A percentile compares a stretch with the other conserved stretches of the same genome.
Evolutionary conservation across 2,888 invertebrate species (phyloP).

Genomic region (Iphiclides podalirius): DNA sequence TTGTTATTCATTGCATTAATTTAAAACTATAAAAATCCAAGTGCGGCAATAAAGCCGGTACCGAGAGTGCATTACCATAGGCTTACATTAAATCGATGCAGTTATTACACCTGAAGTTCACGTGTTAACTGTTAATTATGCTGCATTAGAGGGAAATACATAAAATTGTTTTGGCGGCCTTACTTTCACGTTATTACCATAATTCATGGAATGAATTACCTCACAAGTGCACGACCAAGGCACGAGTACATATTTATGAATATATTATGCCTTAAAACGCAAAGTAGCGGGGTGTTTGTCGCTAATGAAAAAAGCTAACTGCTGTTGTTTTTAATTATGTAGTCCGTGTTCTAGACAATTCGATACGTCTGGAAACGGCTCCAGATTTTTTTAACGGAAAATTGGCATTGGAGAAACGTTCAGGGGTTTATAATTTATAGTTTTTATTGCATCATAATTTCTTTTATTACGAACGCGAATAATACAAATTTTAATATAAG

Average conservation of each 20-base stretch:
- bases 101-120: conserved; percentile 25
- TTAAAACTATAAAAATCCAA: neutral
- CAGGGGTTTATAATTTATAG: no score
- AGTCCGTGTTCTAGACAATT: no score
- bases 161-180: conserved; percentile 26
- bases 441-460: no score
- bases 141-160: conserved; percentile 26
- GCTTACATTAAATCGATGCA: conserved; percentile 11
- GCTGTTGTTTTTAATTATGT: no score
- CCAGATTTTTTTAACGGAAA: no score
- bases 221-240: conserved; percentile 40
- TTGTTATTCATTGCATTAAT: neutral
- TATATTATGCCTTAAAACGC: no score
- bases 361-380: no score
- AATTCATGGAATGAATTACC: conserved; percentile 46
- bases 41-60: conserved; percentile 3
- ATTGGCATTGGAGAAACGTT: no score
- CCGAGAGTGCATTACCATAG: conserved; percentile 5
- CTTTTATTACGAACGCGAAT: no score
- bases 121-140: conserved; percentile 30
- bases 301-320: no score
- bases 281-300: no score
- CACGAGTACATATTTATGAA: neutral
- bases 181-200: conserved; percentile 37
- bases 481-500: no score